A percentile compares a stretch with the other conserved stretches of the same genome.
Evolutionary conservation across 2,888 invertebrate genomes (phyloP).

Genomic region (Argyra leucocephala): DNA sequence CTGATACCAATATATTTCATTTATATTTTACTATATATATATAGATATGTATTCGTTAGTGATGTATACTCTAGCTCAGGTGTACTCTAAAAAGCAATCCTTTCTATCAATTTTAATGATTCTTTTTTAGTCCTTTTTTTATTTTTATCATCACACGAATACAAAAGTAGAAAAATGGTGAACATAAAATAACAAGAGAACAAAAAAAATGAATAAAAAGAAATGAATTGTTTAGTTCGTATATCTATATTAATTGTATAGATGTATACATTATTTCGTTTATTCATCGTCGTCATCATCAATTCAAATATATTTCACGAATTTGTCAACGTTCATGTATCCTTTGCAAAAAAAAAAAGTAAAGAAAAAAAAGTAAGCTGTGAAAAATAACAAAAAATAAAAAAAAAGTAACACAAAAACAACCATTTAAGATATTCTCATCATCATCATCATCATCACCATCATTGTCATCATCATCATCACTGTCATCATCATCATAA

Average conservation of each 20-base stretch:
- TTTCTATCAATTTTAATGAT: neutral
- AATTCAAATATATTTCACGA: constrained; percentile 1
- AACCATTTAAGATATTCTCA: neutral
- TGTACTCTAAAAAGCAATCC: neutral
- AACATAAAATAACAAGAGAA: neutral
- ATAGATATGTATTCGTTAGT: too few relatives aligned
- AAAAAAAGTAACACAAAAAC: neutral
- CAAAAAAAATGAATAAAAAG: neutral
- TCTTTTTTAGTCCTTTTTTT: neutral
- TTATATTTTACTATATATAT: too few relatives aligned
- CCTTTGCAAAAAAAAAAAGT: neutral
- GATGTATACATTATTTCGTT: neutral
- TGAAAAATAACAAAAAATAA: too few relatives aligned
- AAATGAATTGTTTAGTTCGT: neutral
- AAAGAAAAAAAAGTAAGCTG: neutral
- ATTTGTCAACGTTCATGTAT: neutral
- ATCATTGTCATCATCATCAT: neutral
- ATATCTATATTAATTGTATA: too few relatives aligned
- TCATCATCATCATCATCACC: neutral
- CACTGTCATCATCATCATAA: neutral
- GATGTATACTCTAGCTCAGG: neutral
- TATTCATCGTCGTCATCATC: neutral
- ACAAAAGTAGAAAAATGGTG: neutral
- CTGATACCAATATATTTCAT: too few relatives aligned
- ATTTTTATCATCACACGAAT: neutral